Evolutionary conservation across 2,797 vertebrate species (phyloP), one percentile per base, ranked within the genome.

Genomic region (Intellagama lesueurii): DNA sequence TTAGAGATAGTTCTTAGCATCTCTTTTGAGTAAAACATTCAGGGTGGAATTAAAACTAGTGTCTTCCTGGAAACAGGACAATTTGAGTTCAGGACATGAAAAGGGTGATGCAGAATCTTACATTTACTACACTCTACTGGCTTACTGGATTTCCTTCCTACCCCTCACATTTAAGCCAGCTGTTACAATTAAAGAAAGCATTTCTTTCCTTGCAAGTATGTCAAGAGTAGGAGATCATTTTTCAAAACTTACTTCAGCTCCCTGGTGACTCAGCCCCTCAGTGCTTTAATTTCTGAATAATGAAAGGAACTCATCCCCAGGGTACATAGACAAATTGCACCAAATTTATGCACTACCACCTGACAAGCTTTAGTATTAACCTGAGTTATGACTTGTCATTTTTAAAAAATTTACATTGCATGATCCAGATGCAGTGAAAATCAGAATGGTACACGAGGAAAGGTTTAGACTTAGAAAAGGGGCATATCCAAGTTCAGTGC

Each of bases 241-340:
- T 94, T 92, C 92, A 90, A 96, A 96, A 95, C 90, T 94, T 95
- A 91, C 81, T 91, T 92, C 85, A 5, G 89, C 96, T 96, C 94
- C 92, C 96, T 89, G 24, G 7, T 97, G 96, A 97, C 94, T 97
- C 94, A 97, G 93, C 91, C 93, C 93, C 89, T 94, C 92, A 93
- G 87, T 85, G 87, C 91, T 92, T 26, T 90, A 52, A 90, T 93
- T 92, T 92, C 95, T 94, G 85, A 83, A 78, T 88, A 87, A 93
- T 87, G 87, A 95, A 89, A 94, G 87, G 90, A 96, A 94, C 86
- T 89, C 93, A 94, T 93, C 91, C 90, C 92, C n/a, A 80, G 91
- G 83, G 95, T 70, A 93, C 94, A 94, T 73, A 91, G 64, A 93
- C 81, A 73, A 83, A 56, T 86, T 93, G 26, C 66, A 22, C 66